Evolutionary conservation across 2,113 vertebrate genomes (phyloP), one percentile per base, ranked within the genome.

Genomic region (Mus pahari): DNA sequence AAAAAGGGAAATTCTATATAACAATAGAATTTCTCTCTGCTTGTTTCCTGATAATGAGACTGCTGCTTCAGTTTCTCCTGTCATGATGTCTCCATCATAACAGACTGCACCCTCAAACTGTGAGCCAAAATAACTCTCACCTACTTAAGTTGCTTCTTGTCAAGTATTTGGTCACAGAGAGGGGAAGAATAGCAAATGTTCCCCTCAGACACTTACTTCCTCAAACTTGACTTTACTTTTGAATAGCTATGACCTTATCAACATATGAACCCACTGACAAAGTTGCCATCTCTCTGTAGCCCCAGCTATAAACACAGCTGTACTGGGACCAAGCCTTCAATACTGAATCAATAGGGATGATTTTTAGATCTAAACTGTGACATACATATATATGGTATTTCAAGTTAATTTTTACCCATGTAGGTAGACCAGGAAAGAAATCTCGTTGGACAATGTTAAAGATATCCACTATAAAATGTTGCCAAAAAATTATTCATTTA

Each of bases 391-490:
- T 28, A 91, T 22, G 19, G 31, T 90, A 16, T 77, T 17, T 31
- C 79, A 75, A 91, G 58, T 19, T 86, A 62, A 94, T 93, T 94
- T 95, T 95, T 22, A 92, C 9, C 5, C 58, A 81, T 9, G 7
- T 78, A 74, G 31, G n/a, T 91, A 96, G 53, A 90, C 60, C 45
- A 82, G 58, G 53, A 88, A 77, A 84, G 28, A 83, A 89, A 94
- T 89, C 74, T 92, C 81, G 62, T 71, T 92, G 2, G 14, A 66
- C 94, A 82, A 92, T 91, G 66, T 88, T 82, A 75, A 89, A 45
- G 62, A 28, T 64, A 68, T 13, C 36, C 33, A 31, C 48, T 73
- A 2, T 53, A 64, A 45, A 93, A 88, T 82, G 28, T 39, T 48
- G 79, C 75, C 26, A 82, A 77, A 22, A 58, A 96, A 68, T 60